Conservation (phyloP, 1,140 invertebrate genomes). For the Schlechtendalia chinensis region DNA sequence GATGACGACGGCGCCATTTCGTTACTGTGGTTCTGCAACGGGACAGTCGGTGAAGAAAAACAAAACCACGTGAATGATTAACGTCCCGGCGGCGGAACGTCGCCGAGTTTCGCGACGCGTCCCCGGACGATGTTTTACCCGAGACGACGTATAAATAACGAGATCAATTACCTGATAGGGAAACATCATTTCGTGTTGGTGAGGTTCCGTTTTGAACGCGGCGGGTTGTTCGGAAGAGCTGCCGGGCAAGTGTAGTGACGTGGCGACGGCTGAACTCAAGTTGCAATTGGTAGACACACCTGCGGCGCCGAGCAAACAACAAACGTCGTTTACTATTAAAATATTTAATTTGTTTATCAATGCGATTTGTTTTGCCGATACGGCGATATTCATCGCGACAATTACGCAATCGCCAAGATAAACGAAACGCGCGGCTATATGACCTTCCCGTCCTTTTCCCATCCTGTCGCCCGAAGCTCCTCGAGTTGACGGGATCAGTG, state of each 20-base stretch:
- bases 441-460: too few species aligned
- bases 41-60: too few species aligned
- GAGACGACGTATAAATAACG: neutral
- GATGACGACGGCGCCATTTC: slow-evolving; percentile 73
- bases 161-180: slow-evolving; percentile 61
- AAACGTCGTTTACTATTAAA: neutral
- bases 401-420: neutral
- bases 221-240: slow-evolving; percentile 60
- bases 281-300: slow-evolving; percentile 60
- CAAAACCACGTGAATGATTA: neutral
- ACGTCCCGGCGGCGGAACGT: neutral
- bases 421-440: too few species aligned
- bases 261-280: slow-evolving; percentile 73
- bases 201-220: slow-evolving; percentile 59
- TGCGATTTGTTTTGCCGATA: neutral
- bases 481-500: too few species aligned
- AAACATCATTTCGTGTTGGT: slow-evolving; percentile 63
- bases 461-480: too few species aligned
- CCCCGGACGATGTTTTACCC: neutral
- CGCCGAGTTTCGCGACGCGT: too few species aligned
- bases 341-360: neutral
- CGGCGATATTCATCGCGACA: too few species aligned
- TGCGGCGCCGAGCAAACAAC: neutral
- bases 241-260: slow-evolving; percentile 75
- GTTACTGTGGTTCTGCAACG: slow-evolving; percentile 60